These are phyloP conservation scores for Ochotona princeps DNA, from an alignment of 2,113 vertebrate species.

Conservation along the genomic window DNA sequence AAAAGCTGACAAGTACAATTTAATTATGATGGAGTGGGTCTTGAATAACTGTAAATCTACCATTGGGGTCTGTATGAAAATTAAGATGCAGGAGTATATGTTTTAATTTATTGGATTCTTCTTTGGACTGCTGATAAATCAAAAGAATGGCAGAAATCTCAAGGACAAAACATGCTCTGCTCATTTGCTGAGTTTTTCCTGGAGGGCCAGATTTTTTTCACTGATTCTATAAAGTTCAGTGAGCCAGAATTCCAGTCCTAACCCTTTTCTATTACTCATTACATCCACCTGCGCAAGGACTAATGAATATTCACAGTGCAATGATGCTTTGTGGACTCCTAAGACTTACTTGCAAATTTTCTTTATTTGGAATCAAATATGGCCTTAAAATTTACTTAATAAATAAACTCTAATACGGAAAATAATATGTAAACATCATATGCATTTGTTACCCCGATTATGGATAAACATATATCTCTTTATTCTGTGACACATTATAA, in stretches of 20 bases:
- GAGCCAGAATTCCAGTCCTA: neutral
- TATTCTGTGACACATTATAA: neutral
- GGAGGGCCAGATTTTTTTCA: neutral
- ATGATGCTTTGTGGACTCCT: neutral
- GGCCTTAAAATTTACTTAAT: constrained; percentile 17
- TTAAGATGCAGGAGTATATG: constrained; percentile 79
- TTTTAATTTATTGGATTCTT: constrained; percentile 81
- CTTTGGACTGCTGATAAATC: constrained; percentile 81
- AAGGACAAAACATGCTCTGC: constrained; percentile 64
- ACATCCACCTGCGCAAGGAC: neutral
- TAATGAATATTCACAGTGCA: neutral
- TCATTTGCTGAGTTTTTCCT: constrained; percentile 45
- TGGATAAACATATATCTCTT: neutral
- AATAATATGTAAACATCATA: neutral
- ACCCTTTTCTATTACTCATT: neutral
- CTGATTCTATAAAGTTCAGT: constrained; percentile 12
- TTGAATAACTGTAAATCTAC: constrained; percentile 84
- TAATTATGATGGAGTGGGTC: constrained; percentile 86
- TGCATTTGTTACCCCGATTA: neutral
- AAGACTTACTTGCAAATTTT: neutral
- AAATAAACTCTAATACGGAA: neutral
- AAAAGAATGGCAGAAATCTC: constrained; percentile 70
- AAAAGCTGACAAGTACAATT: constrained; percentile 84
- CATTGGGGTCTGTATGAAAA: constrained; percentile 79
- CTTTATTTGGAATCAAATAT: neutral